These are phyloP conservation scores for Apis dorsata DNA, from an alignment of 1,140 invertebrate genomes.

Conservation along the genomic window DNA sequence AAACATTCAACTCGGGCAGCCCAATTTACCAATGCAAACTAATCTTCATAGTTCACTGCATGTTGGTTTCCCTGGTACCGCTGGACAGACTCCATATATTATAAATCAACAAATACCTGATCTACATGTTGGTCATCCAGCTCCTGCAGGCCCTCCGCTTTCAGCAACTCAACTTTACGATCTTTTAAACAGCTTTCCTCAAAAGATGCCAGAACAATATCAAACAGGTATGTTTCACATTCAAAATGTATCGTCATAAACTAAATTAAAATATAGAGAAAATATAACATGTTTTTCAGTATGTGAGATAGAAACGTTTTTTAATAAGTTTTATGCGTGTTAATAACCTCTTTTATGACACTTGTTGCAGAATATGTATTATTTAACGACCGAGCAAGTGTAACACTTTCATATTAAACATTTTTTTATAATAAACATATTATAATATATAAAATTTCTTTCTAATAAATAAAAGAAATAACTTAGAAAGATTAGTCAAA, in stretches of 20 bases:
- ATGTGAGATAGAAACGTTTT: neutral
- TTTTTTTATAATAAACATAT: no score
- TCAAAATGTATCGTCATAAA: no score
- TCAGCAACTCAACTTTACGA: slow-evolving; percentile 81
- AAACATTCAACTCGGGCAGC: slow-evolving; percentile 67
- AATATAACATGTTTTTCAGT: neutral
- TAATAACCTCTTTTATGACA: no score
- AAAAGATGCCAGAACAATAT: slow-evolving; percentile 79
- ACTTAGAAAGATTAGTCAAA: no score
- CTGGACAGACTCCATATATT: slow-evolving; percentile 51
- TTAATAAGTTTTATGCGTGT: neutral
- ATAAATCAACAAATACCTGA: slow-evolving; percentile 66
- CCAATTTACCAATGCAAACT: slow-evolving; percentile 70
- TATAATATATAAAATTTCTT: no score
- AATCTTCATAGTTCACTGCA: slow-evolving; percentile 73
- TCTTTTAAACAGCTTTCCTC: slow-evolving; percentile 79
- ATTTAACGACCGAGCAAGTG: no score
- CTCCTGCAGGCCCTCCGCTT: slow-evolving; percentile 71
- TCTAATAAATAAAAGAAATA: no score
- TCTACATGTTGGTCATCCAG: slow-evolving; percentile 69
- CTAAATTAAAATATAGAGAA: no score
- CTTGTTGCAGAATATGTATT: no score
- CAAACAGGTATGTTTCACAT: slow-evolving; percentile 45
- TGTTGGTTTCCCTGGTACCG: slow-evolving; percentile 66
- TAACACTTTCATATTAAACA: no score